Evolutionary conservation across 2,888 invertebrate genomes (phyloP).

Genomic region (Sericinus montela): DNA sequence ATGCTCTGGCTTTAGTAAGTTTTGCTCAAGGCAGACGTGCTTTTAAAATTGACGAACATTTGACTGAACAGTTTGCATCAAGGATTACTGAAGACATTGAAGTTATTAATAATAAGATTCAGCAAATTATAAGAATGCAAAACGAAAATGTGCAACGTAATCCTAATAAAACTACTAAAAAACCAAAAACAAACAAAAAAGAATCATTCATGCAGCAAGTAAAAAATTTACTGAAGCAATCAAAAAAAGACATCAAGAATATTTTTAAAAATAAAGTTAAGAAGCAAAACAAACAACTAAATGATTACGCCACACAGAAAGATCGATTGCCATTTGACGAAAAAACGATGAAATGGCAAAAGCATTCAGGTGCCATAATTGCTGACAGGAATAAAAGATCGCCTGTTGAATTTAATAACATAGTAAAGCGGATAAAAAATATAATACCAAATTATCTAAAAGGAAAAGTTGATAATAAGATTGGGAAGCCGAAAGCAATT

Average conservation of each 20-base stretch:
- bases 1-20: slow-evolving; percentile 36
- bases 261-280: slow-evolving; percentile 6
- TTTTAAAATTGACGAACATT: slow-evolving; percentile 28
- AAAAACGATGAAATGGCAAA: slow-evolving; percentile 29
- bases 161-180: not conserved
- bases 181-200: slow-evolving; percentile 27
- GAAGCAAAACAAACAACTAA: not conserved
- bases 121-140: slow-evolving; percentile 27
- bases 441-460: slow-evolving; percentile 55
- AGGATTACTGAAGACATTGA: slow-evolving; percentile 34
- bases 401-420: slow-evolving; percentile 23
- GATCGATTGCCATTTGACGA: slow-evolving; percentile 40
- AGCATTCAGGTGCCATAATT: not conserved
- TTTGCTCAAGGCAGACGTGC: slow-evolving; percentile 44
- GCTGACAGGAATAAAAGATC: slow-evolving; percentile 38
- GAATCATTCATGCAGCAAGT: slow-evolving; percentile 46
- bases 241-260: slow-evolving; percentile 40
- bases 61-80: slow-evolving; percentile 31
- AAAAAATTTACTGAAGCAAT: slow-evolving; percentile 40
- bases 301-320: slow-evolving; percentile 32
- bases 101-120: slow-evolving; percentile 34
- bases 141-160: slow-evolving; percentile 1
- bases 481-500: slow-evolving; percentile 26
- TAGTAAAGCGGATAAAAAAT: slow-evolving; percentile 42
- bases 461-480: slow-evolving; percentile 45